Base-by-base conservation (phyloP, 2,888 invertebrate genomes). In the Ganaspis brasiliensis region DNA sequence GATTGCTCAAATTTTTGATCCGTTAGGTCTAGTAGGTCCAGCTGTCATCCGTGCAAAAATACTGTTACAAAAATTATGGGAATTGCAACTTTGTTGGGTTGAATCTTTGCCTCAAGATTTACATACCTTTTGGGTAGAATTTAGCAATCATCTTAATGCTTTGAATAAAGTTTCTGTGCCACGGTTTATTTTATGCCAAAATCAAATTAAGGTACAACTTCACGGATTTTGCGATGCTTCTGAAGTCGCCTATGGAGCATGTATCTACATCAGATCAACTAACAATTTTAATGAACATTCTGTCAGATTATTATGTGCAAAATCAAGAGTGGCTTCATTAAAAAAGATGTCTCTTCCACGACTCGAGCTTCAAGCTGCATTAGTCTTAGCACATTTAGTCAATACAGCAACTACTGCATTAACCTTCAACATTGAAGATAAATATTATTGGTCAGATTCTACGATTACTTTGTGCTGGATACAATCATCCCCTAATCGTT, bases 401-500 rank as follows among this genome's bases (percentile, higher is more conserved):
- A 37, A 59, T 3, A 52, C 80, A 24, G 73, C 81, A 1, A 21
- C 12, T 2, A 21, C 9, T 2, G n/a, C 71, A 16, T 3, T 45
- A 14, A 59, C 40, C 10, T 5, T 55, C 1, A 12, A 8, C 3
- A 24, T 19, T 12, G 31, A 75, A 45, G 5, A 59, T 10, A 10
- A 19, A 57, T 56, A 59, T 8, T 55, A 81, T 70, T 85, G 84
- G 78, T 80, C 80, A 2, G 85, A 87, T 63, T 84, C 84, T 0
- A 80, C 76, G 0, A 83, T 85, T 3, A 81, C 78, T 9, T 72
- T 87, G n/a, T 40, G 67, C 6, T 86, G 85, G 84, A 76, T 86
- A n/a, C 26, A 37, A 2, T 76, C 77, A 0, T 52, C 76, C 16
- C 72, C 81, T 8, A 73, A 56, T 45, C 74, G 21, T 19, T 80